Evolutionary conservation across 2,888 invertebrate genomes (phyloP), one percentile per base, ranked within the genome.

Genomic region (Tryphoninae sp.): DNA sequence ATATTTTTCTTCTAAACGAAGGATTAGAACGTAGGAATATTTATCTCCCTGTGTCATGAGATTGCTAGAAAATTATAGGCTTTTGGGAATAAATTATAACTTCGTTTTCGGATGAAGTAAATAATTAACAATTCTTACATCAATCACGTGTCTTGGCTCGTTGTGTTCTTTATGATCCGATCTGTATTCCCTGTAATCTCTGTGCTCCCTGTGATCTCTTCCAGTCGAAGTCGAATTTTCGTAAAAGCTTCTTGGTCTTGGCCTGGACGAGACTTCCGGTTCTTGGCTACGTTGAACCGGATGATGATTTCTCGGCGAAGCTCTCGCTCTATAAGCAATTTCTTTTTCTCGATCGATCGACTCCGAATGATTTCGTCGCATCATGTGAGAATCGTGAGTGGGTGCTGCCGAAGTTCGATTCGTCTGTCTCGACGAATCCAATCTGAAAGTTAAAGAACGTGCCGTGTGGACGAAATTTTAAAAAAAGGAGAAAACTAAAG

Each of bases 191-290:
- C 80, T 76, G 61, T 87, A 82, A 76, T 89, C 90, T 74, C 89
- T 87, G 16, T 88, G 89, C 23, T 91, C 91, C 40, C 90, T 86
- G 19, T 89, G 86, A 53, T 91, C 91, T 71, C 90, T 87, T n/a
- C 86, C 89, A 51, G 86, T 85, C n/a, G 89, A 33, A 7, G 33
- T 78, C 2, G 91, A 89, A 82, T 88, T 91, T 73, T 91, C 92
- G 86, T 91, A 92, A 84, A 91, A 91, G 86, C 92, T 92, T 80
- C 90, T 87, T 26, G 92, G 92, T 80, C 92, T 87, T 33, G 90
- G 87, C 84, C 89, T 88, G 71, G 88, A 86, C 58, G 85, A 80
- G 22, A 80, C 23, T 84, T 91, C 91, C 83, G 90, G 88, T 49
- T 89, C 86, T 33, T 76, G 78, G 26, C 85, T 86, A 73, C 87